Evolutionary conservation across 2,888 invertebrate species (phyloP).

Genomic region (Neelides folsomi): DNA sequence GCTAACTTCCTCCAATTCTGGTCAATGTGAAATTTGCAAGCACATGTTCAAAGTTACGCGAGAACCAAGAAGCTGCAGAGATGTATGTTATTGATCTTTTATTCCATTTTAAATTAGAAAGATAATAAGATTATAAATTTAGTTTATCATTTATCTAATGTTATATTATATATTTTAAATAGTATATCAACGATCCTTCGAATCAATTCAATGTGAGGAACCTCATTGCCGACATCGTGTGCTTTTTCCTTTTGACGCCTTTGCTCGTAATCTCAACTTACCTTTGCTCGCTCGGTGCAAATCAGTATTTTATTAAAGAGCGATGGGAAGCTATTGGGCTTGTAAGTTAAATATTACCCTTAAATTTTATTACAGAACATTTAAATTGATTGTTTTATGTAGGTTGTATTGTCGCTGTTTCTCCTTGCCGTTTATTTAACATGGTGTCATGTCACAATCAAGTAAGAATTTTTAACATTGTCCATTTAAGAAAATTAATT

Average conservation of each 20-base stretch:
- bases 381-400: too few species aligned
- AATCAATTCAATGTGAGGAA: conserved; percentile 36
- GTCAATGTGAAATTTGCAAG: conserved; percentile 41
- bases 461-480: conserved; percentile 14
- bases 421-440: conserved; percentile 30
- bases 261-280: conserved; percentile 37
- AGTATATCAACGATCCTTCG: conserved; percentile 37
- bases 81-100: conserved; percentile 35
- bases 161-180: conserved; percentile 1
- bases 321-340: conserved; percentile 33
- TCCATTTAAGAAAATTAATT: too few species aligned
- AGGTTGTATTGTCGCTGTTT: conserved; percentile 22
- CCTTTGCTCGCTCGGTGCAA: conserved; percentile 37
- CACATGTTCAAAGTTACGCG: conserved; percentile 37
- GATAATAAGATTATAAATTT: too few species aligned
- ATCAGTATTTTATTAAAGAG: conserved; percentile 31
- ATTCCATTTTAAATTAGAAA: too few species aligned
- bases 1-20: conserved; percentile 40
- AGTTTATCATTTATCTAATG: background rate
- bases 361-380: too few species aligned
- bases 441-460: conserved; percentile 33
- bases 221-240: conserved; percentile 38
- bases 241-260: conserved; percentile 39
- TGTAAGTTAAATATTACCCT: too few species aligned
- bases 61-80: conserved; percentile 36